Evolutionary conservation across 1,140 invertebrate genomes (phyloP), one percentile per base, ranked within the genome.

Genomic region (Metopolophium dirhodum): DNA sequence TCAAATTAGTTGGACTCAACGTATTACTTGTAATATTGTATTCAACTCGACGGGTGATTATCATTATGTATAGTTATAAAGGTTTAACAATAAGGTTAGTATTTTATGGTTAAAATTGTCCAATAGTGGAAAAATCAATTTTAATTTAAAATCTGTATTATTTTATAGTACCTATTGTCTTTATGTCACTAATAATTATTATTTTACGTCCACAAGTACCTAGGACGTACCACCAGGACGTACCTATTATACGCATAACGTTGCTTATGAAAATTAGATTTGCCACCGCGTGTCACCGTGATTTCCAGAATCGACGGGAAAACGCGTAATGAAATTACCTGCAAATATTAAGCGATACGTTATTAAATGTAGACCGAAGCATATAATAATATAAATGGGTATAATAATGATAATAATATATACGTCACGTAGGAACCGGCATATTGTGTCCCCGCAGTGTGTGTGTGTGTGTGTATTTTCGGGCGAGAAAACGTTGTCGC

Each of bases 401-500:
- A 47, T 47, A 47, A 1, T 51, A 51, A 22, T 51, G 3, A 45
- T 14, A 20, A n/a, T 77, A 77, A 77, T 77, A 87, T 20, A 30
- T n/a, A 49, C 45, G 30, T 87, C 41, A 87, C 86, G 9, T 45
- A 41, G 82, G 9, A 83, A 83, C 35, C 85, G 30, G 23, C 45
- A 47, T 87, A 45, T 47, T 14, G 26, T 87, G 83, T 41, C 3
- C 22, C 2, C 20, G 77, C 23, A 54, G 45, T 47, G 8, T 45
- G 45, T 47, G 30, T 88, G 8, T 45, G 45, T 47, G 30, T 88
- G 8, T 45, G 45, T 47, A 18, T 88, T 88, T 49, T 88, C n/a
- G 86, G 26, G 35, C 87, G 49, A 89, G n/a, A 37, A 89, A 54
- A 89, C 47, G 87, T 9, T 37, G 47, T 89, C 49, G 87, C 49